Base-by-base conservation (phyloP, 1,140 invertebrate species). In the Macrotrachela quadricornifera region DNA sequence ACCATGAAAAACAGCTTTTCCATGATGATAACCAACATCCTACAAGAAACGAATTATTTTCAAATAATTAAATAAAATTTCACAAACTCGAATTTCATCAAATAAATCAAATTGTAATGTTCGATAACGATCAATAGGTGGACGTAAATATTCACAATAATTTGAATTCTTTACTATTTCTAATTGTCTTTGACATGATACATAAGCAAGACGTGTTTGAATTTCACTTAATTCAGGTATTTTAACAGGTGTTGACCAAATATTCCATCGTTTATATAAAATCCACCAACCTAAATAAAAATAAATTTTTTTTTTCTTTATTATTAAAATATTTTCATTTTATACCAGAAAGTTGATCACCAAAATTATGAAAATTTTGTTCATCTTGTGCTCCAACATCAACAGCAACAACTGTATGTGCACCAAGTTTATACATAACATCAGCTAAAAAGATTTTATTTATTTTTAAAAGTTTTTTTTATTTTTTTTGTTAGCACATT, bases 321-420 rank as follows among this genome's bases (percentile, higher is more conserved):
- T 75, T 1, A 84, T 79, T 68, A 90, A 95, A 12, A 88, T 91
- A 74, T 88, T 87, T 59, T 80, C 75, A 4, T 30, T 30, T 30
- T 86, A 92, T 8, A 97, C 94, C 94, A 45, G 84, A 94, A 2
- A 99, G 72, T 46, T 82, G 81, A 66, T 97, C 92, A 0, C 92
- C 92, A 65, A 97, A 99, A 72, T 99, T 95, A 0, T 87, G 94
- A 6, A 97, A 73, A 66, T 96, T 84, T 0, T 80, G 85, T 59
- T 96, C 90, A 65, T 95, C 88, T 61, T 88, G 85, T 4, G 87
- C 92, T 10, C 92, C 92, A 37, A 99, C 94, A 71, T 99, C 94
- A 42, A 96, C 83, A 9, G 94, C 94, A 61, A 99, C 75, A 59
- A 97, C 92, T 60, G 85, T 83, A 61, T 85, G 80, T 0, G 88